Base-by-base conservation (phyloP, 2,113 vertebrate genomes). In the Oncorhynchus tshawytscha region DNA sequence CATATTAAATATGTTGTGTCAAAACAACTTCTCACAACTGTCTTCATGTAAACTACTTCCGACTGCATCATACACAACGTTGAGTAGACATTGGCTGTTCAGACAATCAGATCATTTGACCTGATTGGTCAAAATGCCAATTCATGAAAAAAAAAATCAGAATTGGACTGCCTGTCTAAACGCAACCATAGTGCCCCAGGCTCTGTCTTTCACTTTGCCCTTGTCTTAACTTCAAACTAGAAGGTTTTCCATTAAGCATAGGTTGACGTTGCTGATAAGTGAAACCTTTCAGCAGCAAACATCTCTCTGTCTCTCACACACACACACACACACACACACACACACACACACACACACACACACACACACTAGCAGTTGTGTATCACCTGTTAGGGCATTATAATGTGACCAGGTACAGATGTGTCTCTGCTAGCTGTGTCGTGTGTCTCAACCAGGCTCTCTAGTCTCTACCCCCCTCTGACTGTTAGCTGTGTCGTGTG, bases 1-100 rank as follows among this genome's bases (percentile, higher is more conserved):
- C 88, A 81, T 87, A 83, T 88, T 81, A 60, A 78, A 80, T 82
- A 76, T 77, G 82, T 16, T 12, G 27, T 71, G 27, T 65, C 75
- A 62, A 2, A 2, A 57, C 54, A 57, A 57, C 54, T 57, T 57
- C 39, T 45, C 39, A 45, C 9, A 45, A 45, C 8, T 45, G 39
- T 45, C 39, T 11, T 9, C 39, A 45, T 45, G 8, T 11, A 0
- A 45, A 45, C 39, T 45, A 45, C 39, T 39, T 39, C 39, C 39
- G 8, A 39, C 39, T 45, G 8, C 39, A 45, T 45, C 39, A 11
- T 11, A 45, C 62, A 24, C 62, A 64, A 25, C 22, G 12, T 24
- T 64, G 60, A 64, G 12, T 39, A 39, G 34, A 39, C 34, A 39
- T 57, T 57, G 54, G 15, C 15, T 20, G 54, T 57, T 18, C 4